phyloP scores from a whole-genome alignment of 2,888 invertebrate genomes.

The Branchellion lobata region DNA sequence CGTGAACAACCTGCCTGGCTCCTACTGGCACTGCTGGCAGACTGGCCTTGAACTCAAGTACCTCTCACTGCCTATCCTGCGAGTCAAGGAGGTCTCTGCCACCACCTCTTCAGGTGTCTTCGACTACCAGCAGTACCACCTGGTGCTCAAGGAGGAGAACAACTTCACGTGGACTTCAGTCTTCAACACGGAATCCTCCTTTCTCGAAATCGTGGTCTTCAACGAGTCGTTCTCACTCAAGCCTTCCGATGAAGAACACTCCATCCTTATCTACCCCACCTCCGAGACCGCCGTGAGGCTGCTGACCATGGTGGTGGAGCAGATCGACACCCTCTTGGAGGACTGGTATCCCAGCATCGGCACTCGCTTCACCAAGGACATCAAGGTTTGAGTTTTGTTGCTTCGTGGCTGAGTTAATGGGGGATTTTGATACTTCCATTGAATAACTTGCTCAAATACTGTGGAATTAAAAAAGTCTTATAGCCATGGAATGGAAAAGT shows the following conservation, averaged over 20 bases:
- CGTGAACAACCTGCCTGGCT: conserved; percentile 33
- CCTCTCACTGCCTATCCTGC: conserved; percentile 76
- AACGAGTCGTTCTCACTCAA: conserved; percentile 67
- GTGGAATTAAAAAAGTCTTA: no score
- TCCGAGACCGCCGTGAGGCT: conserved; percentile 48
- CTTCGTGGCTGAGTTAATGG: no score
- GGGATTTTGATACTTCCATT: no score
- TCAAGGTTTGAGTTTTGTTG: background rate
- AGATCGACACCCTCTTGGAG: conserved; percentile 90
- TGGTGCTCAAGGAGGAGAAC: conserved; percentile 67
- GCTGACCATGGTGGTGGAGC: conserved; percentile 72
- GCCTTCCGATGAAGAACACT: conserved; percentile 7
- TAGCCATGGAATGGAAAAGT: no score
- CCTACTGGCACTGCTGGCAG: conserved; percentile 84
- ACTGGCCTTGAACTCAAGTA: conserved; percentile 83
- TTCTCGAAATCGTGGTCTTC: conserved; percentile 82
- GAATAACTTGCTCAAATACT: no score
- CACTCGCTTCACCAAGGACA: conserved; percentile 91
- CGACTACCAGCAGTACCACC: conserved; percentile 64
- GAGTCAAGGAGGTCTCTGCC: conserved; percentile 74
- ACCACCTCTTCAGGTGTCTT: conserved; percentile 55
- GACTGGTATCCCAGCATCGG: conserved; percentile 96
- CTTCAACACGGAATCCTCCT: conserved; percentile 76
- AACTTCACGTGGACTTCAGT: conserved; percentile 84
- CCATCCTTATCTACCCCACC: conserved; percentile 38